These are phyloP conservation scores for Bradynema listronoti DNA, from an alignment of 1,140 invertebrate genomes.

Conservation along the genomic window DNA sequence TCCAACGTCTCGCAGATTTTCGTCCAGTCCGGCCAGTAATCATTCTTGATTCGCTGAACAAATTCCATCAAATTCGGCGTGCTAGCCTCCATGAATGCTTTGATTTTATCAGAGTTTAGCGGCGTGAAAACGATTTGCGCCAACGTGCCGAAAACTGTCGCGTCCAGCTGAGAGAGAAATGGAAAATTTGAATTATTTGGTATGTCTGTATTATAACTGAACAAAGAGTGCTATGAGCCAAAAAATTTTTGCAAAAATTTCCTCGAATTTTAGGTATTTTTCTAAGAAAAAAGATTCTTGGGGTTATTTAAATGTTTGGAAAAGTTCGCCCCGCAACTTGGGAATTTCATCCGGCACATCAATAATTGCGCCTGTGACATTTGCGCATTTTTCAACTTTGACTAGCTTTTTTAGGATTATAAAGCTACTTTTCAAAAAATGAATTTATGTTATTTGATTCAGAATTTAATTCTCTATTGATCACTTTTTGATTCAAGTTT, in stretches of 20 bases:
- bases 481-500: too few species aligned
- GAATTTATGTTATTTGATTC: too few species aligned
- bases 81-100: constrained; percentile 34
- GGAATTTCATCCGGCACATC: too few species aligned
- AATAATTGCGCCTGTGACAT: too few species aligned
- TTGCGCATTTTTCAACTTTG: too few species aligned
- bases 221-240: neutral
- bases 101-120: constrained; percentile 16
- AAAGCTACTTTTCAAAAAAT: too few species aligned
- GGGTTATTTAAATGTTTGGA: too few species aligned
- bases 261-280: too few species aligned
- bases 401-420: too few species aligned
- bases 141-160: constrained; percentile 26
- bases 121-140: constrained; percentile 24
- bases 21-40: constrained; percentile 38
- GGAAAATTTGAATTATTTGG: neutral
- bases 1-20: constrained; percentile 28
- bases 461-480: too few species aligned
- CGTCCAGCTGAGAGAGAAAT: constrained; percentile 29
- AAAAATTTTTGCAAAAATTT: neutral
- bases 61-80: constrained; percentile 38
- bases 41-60: constrained; percentile 24
- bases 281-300: too few species aligned
- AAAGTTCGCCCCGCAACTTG: too few species aligned
- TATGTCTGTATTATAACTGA: neutral